Evolutionary conservation across 1,140 invertebrate genomes (phyloP).

Genomic region (Drosophila quadrilineata): DNA sequence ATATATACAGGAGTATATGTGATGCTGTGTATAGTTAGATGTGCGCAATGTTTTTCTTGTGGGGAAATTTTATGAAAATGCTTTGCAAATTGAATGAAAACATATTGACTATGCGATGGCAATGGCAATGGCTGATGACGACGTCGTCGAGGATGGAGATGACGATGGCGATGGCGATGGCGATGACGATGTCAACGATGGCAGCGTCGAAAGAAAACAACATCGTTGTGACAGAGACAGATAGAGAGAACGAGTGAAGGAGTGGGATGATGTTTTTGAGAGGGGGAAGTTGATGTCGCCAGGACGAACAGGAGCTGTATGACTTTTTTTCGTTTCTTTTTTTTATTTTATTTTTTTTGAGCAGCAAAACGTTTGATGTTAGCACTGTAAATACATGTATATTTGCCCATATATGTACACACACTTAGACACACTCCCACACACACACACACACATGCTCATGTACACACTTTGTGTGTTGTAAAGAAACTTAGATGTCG

Average conservation of each 20-base stretch:
- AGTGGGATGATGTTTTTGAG: too few species aligned
- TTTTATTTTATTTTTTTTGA: too few species aligned
- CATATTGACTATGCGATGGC: constrained; percentile 72
- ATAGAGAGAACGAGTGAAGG: not conserved
- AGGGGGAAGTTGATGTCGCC: not conserved
- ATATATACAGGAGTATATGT: too few species aligned
- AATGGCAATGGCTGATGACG: constrained; percentile 17
- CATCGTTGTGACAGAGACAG: not conserved
- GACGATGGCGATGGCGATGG: constrained; percentile 42
- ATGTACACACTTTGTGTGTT: too few species aligned
- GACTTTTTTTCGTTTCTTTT: too few species aligned
- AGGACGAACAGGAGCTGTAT: constrained; percentile 29
- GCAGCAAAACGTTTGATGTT: constrained; percentile 72
- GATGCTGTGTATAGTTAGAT: constrained; percentile 62
- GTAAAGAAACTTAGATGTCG: constrained; percentile 13
- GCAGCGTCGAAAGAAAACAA: too few species aligned
- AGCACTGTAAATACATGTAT: constrained; percentile 70
- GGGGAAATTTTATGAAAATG: constrained; percentile 77
- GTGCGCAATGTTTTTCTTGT: constrained; percentile 75
- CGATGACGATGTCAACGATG: not conserved
- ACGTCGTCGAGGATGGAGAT: constrained; percentile 26
- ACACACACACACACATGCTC: not conserved
- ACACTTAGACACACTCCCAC: constrained; percentile 8
- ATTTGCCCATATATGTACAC: constrained; percentile 47
- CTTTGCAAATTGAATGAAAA: constrained; percentile 80